Conservation (phyloP, 2,888 invertebrate species). For the Eilema sororculum region DNA sequence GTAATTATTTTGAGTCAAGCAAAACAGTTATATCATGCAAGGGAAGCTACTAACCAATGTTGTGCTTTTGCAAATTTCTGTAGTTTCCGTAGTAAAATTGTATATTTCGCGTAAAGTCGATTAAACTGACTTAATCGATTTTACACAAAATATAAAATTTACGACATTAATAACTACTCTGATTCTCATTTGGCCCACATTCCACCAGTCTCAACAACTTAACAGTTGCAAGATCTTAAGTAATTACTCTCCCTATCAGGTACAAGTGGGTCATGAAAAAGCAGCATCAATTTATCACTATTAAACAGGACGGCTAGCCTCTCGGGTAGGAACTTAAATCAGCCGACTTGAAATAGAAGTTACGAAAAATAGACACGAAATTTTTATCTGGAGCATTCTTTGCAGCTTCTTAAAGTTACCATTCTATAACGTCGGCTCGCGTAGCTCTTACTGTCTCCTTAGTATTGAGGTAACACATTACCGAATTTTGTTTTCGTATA, state of each 20-base stretch:
- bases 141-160: no score
- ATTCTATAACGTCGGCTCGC: not conserved
- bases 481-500: not conserved
- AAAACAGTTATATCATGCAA: no score
- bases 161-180: no score
- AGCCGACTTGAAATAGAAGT: constrained; percentile 6
- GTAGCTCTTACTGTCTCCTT: no score
- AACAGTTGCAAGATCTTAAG: not conserved
- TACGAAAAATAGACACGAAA: constrained; percentile 2
- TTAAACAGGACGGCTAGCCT: constrained; percentile 3
- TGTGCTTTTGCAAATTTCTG: no score
- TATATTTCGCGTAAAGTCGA: no score
- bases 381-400: not conserved
- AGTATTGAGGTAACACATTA: not conserved
- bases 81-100: no score
- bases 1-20: no score
- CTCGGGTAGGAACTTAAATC: constrained; percentile 1
- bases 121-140: no score
- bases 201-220: not conserved
- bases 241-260: constrained; percentile 14
- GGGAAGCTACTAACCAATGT: no score
- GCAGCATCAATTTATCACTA: constrained; percentile 11
- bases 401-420: not conserved
- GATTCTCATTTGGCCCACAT: not conserved
- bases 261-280: constrained; percentile 16